Conservation (phyloP, 1,140 invertebrate species). For the Trichonephila clavata region DNA sequence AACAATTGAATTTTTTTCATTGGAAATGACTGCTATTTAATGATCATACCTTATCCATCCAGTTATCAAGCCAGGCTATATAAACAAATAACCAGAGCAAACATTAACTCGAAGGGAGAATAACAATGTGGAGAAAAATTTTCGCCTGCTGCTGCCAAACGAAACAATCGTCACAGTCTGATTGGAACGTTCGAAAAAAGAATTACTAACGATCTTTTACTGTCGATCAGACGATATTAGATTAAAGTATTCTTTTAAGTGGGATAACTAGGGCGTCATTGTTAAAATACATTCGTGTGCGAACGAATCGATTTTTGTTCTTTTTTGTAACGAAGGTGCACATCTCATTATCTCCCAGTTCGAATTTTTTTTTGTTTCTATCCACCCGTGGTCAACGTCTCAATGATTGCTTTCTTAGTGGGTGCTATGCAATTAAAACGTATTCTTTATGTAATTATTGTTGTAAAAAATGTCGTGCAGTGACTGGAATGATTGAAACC, state of each 20-base stretch:
- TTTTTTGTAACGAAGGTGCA: slow-evolving; percentile 4
- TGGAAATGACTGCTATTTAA: slow-evolving; percentile 29
- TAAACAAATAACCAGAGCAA: slow-evolving; percentile 49
- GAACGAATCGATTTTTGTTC: neutral
- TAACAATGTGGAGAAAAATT: slow-evolving; percentile 42
- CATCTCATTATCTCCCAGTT: slow-evolving; percentile 23
- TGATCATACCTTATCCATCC: slow-evolving; percentile 28
- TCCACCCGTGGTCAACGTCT: slow-evolving; percentile 3
- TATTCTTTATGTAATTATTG: neutral
- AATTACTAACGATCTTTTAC: slow-evolving; percentile 36
- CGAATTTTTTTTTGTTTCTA: neutral
- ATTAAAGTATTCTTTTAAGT: slow-evolving; percentile 70
- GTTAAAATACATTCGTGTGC: slow-evolving; percentile 45
- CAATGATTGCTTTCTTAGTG: slow-evolving; percentile 7
- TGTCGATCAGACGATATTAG: slow-evolving; percentile 62
- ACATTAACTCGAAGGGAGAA: slow-evolving; percentile 45
- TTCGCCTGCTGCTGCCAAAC: neutral
- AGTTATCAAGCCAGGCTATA: neutral
- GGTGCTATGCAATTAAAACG: slow-evolving; percentile 14
- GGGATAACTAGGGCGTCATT: slow-evolving; percentile 59
- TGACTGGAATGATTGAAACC: neutral
- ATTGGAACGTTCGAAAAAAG: slow-evolving; percentile 36
- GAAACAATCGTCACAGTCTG: slow-evolving; percentile 71
- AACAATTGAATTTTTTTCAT: slow-evolving; percentile 29
- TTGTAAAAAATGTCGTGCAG: neutral